Percentiles rank a stretch among this genome's conserved stretches.
Conservation (phyloP, 2,113 vertebrate genomes). For the Gymnocephalus cernua region DNA sequence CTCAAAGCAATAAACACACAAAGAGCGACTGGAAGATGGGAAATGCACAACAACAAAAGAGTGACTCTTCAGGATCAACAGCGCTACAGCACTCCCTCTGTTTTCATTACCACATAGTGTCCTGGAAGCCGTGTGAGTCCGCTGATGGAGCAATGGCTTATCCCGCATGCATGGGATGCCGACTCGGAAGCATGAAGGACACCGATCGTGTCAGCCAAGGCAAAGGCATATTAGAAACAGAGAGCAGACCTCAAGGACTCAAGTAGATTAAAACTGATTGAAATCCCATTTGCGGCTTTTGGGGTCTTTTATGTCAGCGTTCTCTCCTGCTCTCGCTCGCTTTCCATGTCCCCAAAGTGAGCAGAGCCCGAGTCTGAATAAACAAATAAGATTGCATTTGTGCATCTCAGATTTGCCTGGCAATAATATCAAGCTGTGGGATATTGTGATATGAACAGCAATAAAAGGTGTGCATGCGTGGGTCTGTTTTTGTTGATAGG, state of each 20-base stretch:
- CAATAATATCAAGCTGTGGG: conserved; percentile 60
- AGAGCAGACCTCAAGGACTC: conserved; percentile 77
- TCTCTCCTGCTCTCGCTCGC: conserved; percentile 26
- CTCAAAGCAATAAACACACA: conserved; percentile 57
- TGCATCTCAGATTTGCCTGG: conserved; percentile 55
- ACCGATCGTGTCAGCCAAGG: conserved; percentile 60
- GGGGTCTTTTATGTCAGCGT: conserved; percentile 51
- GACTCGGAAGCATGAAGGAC: conserved; percentile 77
- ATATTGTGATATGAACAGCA: conserved; percentile 59
- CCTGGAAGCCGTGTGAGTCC: conserved; percentile 18
- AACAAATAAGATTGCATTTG: conserved; percentile 66
- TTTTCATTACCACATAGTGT: conserved; percentile 44
- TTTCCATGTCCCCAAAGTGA: conserved; percentile 46
- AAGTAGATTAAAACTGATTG: conserved; percentile 83
- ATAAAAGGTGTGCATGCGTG: conserved; percentile 32
- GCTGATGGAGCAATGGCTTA: conserved; percentile 69
- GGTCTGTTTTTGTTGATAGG: background rate
- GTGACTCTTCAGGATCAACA: conserved; percentile 40
- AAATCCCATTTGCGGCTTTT: conserved; percentile 82
- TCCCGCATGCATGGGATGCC: conserved; percentile 60
- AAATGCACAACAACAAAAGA: conserved; percentile 50
- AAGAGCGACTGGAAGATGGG: conserved; percentile 14
- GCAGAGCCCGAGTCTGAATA: conserved; percentile 34
- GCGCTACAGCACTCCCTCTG: conserved; percentile 26
- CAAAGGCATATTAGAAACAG: conserved; percentile 65